phyloP scores from a whole-genome alignment of 1,140 invertebrate genomes.

The Anoplophora glabripennis region DNA sequence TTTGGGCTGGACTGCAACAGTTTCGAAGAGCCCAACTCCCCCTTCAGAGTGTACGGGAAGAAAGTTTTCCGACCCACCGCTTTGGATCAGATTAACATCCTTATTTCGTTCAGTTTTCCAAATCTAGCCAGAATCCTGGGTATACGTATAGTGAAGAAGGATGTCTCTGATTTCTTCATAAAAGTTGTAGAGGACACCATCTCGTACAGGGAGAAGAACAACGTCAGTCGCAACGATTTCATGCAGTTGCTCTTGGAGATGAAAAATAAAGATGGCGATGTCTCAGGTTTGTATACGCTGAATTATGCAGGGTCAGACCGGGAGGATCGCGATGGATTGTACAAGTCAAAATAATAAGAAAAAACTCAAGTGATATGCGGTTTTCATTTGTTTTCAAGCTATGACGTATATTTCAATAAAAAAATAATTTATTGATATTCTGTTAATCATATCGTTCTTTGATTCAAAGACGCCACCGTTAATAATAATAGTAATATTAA shows the following conservation, averaged over 20 bases:
- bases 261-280: not conserved
- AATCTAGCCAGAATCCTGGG: constrained; percentile 12
- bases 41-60: constrained; percentile 48
- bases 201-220: constrained; percentile 29
- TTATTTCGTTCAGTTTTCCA: not conserved
- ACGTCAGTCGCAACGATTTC: constrained; percentile 9
- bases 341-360: no score
- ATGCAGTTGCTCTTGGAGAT: constrained; percentile 6
- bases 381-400: no score
- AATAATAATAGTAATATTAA: no score
- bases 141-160: constrained; percentile 16
- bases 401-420: no score
- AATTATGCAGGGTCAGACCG: not conserved
- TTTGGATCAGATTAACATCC: no score
- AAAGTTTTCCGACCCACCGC: constrained; percentile 13
- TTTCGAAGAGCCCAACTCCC: constrained; percentile 46
- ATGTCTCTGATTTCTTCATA: constrained; percentile 26
- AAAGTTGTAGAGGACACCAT: constrained; percentile 23
- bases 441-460: no score
- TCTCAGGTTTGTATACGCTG: no score
- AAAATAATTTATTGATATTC: no score
- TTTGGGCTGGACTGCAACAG: constrained; percentile 55
- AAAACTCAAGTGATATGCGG: no score
- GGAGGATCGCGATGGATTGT: not conserved
- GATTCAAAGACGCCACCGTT: no score